Conservation (phyloP, 2,888 invertebrate genomes). For the Stramonita haemastoma region DNA sequence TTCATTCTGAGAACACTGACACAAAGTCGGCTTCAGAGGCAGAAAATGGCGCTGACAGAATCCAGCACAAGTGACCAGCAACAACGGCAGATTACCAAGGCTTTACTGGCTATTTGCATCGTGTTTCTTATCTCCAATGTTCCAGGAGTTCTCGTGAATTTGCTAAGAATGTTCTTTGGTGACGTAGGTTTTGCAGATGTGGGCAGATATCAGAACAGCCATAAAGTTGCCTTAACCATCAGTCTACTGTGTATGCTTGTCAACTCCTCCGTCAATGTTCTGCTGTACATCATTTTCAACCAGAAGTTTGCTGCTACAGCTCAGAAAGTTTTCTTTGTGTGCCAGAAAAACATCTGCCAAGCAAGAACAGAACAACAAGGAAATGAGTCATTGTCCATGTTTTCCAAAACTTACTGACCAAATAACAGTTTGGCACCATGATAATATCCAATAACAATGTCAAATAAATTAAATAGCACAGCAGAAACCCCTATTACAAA, state of each 20-base stretch:
- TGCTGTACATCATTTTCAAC: slow-evolving; percentile 22
- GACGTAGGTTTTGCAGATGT: not conserved
- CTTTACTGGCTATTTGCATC: not conserved
- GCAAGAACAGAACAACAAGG: too few species aligned
- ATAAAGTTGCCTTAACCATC: not conserved
- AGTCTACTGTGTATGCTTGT: not conserved
- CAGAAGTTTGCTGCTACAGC: not conserved
- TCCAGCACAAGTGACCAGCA: not conserved
- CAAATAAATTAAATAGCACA: too few species aligned
- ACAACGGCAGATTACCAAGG: not conserved
- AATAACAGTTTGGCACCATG: too few species aligned
- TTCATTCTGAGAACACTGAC: not conserved
- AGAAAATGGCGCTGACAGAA: not conserved
- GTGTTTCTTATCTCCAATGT: slow-evolving; percentile 6
- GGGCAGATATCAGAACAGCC: not conserved
- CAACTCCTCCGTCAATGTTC: slow-evolving; percentile 18
- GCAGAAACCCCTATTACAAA: too few species aligned
- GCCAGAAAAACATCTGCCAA: too few species aligned
- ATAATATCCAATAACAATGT: too few species aligned
- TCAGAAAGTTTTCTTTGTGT: not conserved
- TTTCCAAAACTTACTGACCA: too few species aligned
- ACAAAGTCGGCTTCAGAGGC: not conserved
- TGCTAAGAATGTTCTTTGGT: not conserved
- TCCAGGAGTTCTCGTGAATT: not conserved
- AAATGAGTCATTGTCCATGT: too few species aligned